Evolutionary conservation across 2,888 invertebrate species (phyloP), one percentile per base, ranked within the genome.

Genomic region (Drosophila greeni): DNA sequence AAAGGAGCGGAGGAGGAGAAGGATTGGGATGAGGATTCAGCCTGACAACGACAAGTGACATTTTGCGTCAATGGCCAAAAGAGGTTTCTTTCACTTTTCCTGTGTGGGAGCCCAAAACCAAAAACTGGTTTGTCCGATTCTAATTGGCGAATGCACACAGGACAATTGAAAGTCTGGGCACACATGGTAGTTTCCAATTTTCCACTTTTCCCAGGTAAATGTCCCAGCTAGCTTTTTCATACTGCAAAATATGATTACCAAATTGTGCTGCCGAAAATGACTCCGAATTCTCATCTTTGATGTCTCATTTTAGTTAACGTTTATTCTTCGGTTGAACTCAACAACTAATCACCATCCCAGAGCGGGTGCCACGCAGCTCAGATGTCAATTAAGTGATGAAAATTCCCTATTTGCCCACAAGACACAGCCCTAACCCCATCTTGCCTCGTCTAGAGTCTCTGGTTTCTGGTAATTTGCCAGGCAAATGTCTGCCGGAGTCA

Each of bases 131-230:
- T 45, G 65, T 11, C 62, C 36, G 39, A 39, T 23, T 72, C 77
- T 80, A 80, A 80, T 76, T 76, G 80, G 66, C 72, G 80, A 47
- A 58, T 66, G 65, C 71, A 71, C 49, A 55, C 49, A 29, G 20
- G 20, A 65, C 52, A 61, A 54, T 51, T 42, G 54, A 37, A 23
- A 1, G 53, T 6, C 33, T 24, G 31, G 29, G 20, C n/a, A 6
- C 7, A 26, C 11, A 52, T 40, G 37, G 56, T 57, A 70, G 60
- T 65, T 68, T 56, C 43, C 37, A 70, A 65, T 68, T 70, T 68
- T 60, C 56, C 29, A 56, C 61, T 51, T 51, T 37, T 11, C 52
- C 8, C 14, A 49, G 75, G 59, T 67, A 62, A 59, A 43, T 31
- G 51, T 53, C 23, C 16, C 29, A 5, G 26, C 23, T 16, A 5